Conservation (phyloP, 2,888 invertebrate species). For the Tetramorium bicarinatum region DNA sequence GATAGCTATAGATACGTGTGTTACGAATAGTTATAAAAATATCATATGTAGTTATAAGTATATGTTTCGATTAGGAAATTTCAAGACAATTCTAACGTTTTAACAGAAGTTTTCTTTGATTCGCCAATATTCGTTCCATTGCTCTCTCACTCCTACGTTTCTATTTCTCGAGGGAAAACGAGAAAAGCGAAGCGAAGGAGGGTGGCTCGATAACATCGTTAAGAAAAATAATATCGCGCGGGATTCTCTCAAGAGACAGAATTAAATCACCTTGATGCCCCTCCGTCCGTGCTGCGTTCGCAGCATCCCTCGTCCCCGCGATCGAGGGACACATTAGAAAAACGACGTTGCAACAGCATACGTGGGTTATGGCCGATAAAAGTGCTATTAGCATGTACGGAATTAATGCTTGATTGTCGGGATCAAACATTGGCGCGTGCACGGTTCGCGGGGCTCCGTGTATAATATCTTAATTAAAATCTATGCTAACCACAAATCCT, state of each 20-base stretch:
- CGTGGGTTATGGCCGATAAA: slow-evolving; percentile 22
- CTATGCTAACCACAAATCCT: slow-evolving; percentile 77
- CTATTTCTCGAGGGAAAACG: neutral
- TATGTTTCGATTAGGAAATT: slow-evolving; percentile 18
- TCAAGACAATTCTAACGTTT: neutral
- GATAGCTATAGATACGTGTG: slow-evolving; percentile 33
- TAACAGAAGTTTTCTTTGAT: slow-evolving; percentile 2
- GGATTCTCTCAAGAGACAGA: slow-evolving; percentile 52
- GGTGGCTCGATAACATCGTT: slow-evolving; percentile 3
- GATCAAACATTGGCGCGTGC: slow-evolving; percentile 71
- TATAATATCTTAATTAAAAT: slow-evolving; percentile 82
- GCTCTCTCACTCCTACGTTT: slow-evolving; percentile 10
- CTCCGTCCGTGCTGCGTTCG: slow-evolving; percentile 51
- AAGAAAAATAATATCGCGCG: slow-evolving; percentile 33
- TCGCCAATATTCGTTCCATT: slow-evolving; percentile 32
- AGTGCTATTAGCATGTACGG: slow-evolving; percentile 61
- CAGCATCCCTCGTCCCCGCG: neutral
- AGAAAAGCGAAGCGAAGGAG: slow-evolving; percentile 41
- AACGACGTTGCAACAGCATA: slow-evolving; percentile 25
- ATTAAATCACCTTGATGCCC: slow-evolving; percentile 58
- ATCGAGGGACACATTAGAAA: slow-evolving; percentile 36
- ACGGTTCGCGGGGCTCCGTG: slow-evolving; percentile 72
- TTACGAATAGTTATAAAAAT: slow-evolving; percentile 38
- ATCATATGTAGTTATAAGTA: slow-evolving; percentile 33
- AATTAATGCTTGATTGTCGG: slow-evolving; percentile 60